Percentiles rank a stretch among this genome's conserved stretches.
Conservation (phyloP, 23 tunicate species). For the Clavelina lepadiformis region DNA sequence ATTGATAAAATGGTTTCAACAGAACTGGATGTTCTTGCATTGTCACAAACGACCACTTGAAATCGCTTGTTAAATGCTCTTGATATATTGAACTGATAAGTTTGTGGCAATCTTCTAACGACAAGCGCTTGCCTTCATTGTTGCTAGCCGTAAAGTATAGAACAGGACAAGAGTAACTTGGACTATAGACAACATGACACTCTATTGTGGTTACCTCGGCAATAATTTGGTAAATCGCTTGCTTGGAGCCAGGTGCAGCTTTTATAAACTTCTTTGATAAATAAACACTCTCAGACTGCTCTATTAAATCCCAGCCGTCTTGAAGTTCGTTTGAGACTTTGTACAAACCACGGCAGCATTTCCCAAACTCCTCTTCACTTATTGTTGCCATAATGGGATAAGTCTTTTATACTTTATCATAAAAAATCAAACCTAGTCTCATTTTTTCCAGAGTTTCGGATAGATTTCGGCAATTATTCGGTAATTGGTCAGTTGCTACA, state of each 20-base stretch:
- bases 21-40: conserved; percentile 67
- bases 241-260: too few relatives aligned
- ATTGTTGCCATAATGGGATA: conserved; percentile 27
- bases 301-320: conserved; percentile 35
- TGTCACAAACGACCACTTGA: conserved; percentile 70
- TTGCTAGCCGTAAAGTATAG: conserved; percentile 51
- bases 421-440: too few relatives aligned
- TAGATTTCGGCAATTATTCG: too few relatives aligned
- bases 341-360: conserved; percentile 12
- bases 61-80: background rate
- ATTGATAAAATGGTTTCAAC: conserved; percentile 33
- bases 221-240: background rate
- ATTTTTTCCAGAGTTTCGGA: too few relatives aligned
- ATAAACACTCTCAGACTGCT: background rate
- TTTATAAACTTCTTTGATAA: conserved; percentile 22
- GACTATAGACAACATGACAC: conserved; percentile 78
- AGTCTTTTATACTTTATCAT: too few relatives aligned
- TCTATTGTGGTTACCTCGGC: conserved; percentile 20
- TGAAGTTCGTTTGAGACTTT: conserved; percentile 18
- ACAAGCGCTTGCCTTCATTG: conserved; percentile 36
- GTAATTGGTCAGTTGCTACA: too few relatives aligned
- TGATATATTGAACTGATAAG: conserved; percentile 4
- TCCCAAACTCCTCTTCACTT: conserved; percentile 13
- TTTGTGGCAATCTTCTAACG: conserved; percentile 54
- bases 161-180: conserved; percentile 66